A percentile compares a stretch with the other conserved stretches of the same genome.
Conservation (phyloP, 2,888 invertebrate genomes). For the Apomyelois bistriatella region DNA sequence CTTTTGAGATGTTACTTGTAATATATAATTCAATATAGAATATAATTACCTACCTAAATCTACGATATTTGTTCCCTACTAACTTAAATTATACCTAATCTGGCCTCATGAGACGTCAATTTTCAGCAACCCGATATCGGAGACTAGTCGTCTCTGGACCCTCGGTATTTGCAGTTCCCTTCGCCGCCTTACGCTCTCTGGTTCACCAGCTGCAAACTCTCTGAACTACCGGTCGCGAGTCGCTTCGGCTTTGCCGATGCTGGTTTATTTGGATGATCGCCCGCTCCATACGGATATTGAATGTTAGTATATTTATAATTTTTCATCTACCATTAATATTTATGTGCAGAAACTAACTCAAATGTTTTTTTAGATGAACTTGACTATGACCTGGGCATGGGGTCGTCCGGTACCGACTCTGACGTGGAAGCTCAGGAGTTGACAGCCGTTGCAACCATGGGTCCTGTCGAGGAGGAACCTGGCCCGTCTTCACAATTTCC, state of each 20-base stretch:
- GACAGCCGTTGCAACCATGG: not conserved
- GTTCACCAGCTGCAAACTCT: conserved; percentile 48
- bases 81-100: too few relatives aligned
- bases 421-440: conserved; percentile 33
- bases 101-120: too few relatives aligned
- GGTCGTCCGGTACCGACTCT: conserved; percentile 41
- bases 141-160: conserved; percentile 63
- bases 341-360: too few relatives aligned
- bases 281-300: conserved; percentile 51
- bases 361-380: conserved; percentile 40
- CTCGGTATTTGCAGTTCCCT: conserved; percentile 62
- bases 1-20: too few relatives aligned
- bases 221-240: conserved; percentile 49
- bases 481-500: conserved; percentile 35
- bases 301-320: conserved; percentile 33
- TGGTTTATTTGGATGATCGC: conserved; percentile 55
- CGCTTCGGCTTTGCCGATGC: conserved; percentile 55
- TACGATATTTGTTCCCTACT: too few relatives aligned
- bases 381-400: conserved; percentile 31
- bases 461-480: conserved; percentile 31
- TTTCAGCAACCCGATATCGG: conserved; percentile 60
- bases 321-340: not conserved
- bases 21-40: too few relatives aligned
- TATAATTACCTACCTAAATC: too few relatives aligned
- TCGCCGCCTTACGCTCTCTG: conserved; percentile 49